Evolutionary conservation across 2,797 vertebrate species (phyloP), one percentile per base, ranked within the genome.

Genomic region (Sebastes iracundus): DNA sequence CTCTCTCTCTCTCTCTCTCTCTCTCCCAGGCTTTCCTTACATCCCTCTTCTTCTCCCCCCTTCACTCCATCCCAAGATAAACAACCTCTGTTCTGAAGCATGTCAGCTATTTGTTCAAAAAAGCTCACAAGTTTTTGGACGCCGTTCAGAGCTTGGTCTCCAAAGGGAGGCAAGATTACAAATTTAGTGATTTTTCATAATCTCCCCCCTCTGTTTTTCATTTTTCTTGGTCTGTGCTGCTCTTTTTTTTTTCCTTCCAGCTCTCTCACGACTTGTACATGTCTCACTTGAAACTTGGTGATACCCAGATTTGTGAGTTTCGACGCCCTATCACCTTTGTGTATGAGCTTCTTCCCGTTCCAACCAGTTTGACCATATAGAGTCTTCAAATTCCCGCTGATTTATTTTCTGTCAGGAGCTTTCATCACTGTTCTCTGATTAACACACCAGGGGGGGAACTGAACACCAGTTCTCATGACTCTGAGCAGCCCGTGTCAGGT

Each of bases 51-150:
- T 65, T 46, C 72, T 81, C 80, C 53, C 52, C 70, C 62, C 76
- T 84, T 84, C 76, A 10, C 87, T 88, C 84, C 73, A 56, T 90
- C 85, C 93, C 90, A 94, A 94, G 81, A 94, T 93, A 93, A 96
- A 95, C 94, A 95, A 82, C 77, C 87, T 85, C 87, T 82, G 63
- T 84, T 88, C 88, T 72, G 86, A 92, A 86, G 92, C 88, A 94
- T 88, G 92, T 88, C 91, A 94, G 90, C 90, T 95, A 95, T 96
- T 95, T 95, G 90, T 90, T 89, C 75, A 75, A 84, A 90, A 93
- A 86, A 89, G 85, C 85, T 82, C 83, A 79, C 80, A 78, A 77
- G 70, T 62, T 92, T 93, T 92, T 95, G 93, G 93, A 95, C 75
- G 79, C 66, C 18, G 67, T 90, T 94, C 92, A 91, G 88, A 85